Evolutionary conservation across 2,888 invertebrate species (phyloP).

Genomic region (Elaeidobius kamerunicus): DNA sequence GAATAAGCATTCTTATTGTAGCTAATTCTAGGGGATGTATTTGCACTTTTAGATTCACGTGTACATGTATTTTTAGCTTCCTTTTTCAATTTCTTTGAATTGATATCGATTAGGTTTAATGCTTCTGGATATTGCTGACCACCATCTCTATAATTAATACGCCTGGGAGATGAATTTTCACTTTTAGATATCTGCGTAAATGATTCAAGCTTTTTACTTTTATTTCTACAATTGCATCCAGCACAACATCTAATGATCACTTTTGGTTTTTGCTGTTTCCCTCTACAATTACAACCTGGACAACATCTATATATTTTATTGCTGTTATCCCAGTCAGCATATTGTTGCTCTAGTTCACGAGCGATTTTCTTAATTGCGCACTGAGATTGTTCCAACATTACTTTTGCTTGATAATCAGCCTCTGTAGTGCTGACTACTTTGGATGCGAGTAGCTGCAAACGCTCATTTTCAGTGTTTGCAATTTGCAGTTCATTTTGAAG

Average conservation of each 20-base stretch:
- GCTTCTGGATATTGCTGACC: not conserved
- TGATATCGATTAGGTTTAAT: not conserved
- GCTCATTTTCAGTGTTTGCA: slow-evolving; percentile 21
- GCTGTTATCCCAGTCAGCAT: slow-evolving; percentile 38
- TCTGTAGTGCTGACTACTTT: slow-evolving; percentile 29
- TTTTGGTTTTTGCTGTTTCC: slow-evolving; percentile 8
- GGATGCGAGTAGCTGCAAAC: slow-evolving; percentile 26
- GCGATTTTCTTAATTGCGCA: slow-evolving; percentile 42
- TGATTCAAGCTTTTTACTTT: not conserved
- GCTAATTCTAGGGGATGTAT: not conserved
- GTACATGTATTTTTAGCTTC: not conserved
- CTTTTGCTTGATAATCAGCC: slow-evolving; percentile 41
- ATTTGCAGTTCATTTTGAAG: slow-evolving; percentile 26
- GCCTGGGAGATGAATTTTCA: slow-evolving; percentile 8
- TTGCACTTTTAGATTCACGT: not conserved
- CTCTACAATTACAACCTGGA: slow-evolving; percentile 27
- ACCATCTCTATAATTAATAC: not conserved
- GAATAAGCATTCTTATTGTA: no score
- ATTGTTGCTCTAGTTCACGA: slow-evolving; percentile 37
- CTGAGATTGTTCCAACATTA: slow-evolving; percentile 43
- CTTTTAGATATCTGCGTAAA: not conserved
- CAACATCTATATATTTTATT: slow-evolving; percentile 30
- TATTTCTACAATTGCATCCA: slow-evolving; percentile 22
- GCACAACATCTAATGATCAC: slow-evolving; percentile 24
- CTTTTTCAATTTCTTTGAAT: not conserved